Evolutionary conservation across 2,888 invertebrate genomes (phyloP).

Genomic region (Ophioninae sp.): DNA sequence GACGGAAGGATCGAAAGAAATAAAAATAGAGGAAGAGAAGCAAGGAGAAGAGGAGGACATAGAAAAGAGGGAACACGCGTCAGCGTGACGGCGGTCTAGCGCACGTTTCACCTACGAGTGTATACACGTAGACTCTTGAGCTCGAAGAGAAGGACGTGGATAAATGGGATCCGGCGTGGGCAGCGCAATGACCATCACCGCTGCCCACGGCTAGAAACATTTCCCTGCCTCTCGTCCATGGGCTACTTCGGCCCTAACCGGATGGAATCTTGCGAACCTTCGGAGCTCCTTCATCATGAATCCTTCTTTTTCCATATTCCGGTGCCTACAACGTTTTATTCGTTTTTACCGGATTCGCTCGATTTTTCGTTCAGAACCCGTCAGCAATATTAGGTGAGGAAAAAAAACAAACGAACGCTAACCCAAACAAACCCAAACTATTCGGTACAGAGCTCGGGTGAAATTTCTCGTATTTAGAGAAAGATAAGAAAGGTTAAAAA

Average conservation of each 20-base stretch:
- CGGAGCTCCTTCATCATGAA: not conserved
- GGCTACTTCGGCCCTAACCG: constrained; percentile 19
- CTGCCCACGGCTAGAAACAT: constrained; percentile 55
- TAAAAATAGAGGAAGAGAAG: constrained; percentile 1
- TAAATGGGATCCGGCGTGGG: constrained; percentile 71
- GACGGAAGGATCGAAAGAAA: constrained; percentile 28
- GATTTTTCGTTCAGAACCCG: no score
- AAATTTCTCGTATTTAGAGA: no score
- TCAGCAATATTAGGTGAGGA: no score
- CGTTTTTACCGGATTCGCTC: no score
- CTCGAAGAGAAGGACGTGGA: constrained; percentile 69
- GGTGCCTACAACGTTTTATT: no score
- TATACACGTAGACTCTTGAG: constrained; percentile 27
- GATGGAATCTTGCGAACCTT: constrained; percentile 10
- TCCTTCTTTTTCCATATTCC: no score
- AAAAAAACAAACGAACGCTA: no score
- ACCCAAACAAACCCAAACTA: no score
- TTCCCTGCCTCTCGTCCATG: constrained; percentile 32
- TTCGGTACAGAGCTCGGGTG: no score
- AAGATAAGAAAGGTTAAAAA: no score
- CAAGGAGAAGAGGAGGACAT: constrained; percentile 17
- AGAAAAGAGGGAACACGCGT: constrained; percentile 44
- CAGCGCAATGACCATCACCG: constrained; percentile 60
- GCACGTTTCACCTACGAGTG: constrained; percentile 60
- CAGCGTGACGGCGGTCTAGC: constrained; percentile 60